A percentile compares a stretch with the other conserved stretches of the same genome.
Evolutionary conservation across 2,888 invertebrate species (phyloP).

Genomic region (Pantelozetes paolii): DNA sequence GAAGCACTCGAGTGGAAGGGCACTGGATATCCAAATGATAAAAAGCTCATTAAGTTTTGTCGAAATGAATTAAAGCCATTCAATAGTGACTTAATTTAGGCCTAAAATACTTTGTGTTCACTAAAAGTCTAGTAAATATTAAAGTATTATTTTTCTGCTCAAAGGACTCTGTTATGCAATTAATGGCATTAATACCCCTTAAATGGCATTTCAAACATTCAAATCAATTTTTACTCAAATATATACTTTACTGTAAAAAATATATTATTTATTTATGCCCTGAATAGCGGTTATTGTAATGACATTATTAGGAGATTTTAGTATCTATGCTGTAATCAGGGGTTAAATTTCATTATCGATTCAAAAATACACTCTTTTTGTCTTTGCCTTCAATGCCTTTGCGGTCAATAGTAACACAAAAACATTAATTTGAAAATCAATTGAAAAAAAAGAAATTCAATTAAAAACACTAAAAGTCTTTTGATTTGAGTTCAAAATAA

Average conservation of each 20-base stretch:
- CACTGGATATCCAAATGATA: constrained; percentile 18
- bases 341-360: no score
- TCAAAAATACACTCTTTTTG: no score
- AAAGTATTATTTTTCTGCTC: not conserved
- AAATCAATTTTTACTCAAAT: not conserved
- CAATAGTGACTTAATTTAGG: constrained; percentile 1
- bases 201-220: constrained; percentile 2
- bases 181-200: not conserved
- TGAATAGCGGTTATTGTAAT: no score
- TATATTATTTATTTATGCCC: not conserved
- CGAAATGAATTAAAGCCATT: constrained; percentile 14
- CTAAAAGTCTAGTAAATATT: not conserved
- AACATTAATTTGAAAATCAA: no score
- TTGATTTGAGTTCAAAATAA: no score
- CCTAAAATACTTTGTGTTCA: not conserved
- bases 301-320: no score
- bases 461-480: no score
- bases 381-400: no score
- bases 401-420: no score
- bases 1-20: not conserved
- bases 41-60: constrained; percentile 32
- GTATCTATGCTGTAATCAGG: no score
- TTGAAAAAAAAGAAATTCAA: no score
- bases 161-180: not conserved
- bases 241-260: no score